Conservation (phyloP, 2,888 invertebrate genomes). For the Entomobrya multifasciata region DNA sequence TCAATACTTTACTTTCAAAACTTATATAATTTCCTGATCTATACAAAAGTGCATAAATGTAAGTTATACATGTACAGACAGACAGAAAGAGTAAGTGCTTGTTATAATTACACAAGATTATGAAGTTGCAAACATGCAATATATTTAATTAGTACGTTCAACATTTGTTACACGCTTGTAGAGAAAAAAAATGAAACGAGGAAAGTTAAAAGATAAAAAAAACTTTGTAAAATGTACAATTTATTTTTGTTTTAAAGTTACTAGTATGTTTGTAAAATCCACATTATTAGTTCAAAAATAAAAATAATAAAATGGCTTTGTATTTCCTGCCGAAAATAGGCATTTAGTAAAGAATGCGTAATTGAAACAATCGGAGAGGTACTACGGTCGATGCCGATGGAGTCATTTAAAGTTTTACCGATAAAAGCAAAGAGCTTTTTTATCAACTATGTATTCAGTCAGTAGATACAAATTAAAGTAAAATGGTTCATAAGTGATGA, state of each 20-base stretch:
- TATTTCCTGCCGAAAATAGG: slow-evolving; percentile 45
- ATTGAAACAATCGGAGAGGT: too few relatives aligned
- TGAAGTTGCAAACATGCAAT: slow-evolving; percentile 53
- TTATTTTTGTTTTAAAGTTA: not conserved
- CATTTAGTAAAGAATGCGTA: not conserved
- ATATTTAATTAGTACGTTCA: slow-evolving; percentile 61
- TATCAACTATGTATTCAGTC: too few relatives aligned
- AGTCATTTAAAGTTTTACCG: not conserved
- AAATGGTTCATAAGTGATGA: slow-evolving; percentile 3
- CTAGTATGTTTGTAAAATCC: slow-evolving; percentile 27
- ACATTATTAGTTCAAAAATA: not conserved
- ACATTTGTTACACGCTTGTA: too few relatives aligned
- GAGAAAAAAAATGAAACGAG: slow-evolving; percentile 2
- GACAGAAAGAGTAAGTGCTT: not conserved
- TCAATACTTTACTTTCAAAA: not conserved
- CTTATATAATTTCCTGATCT: not conserved
- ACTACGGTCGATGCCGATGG: not conserved
- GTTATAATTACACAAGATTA: slow-evolving; percentile 54
- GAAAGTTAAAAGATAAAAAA: not conserved
- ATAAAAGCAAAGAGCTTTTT: not conserved
- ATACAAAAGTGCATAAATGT: not conserved
- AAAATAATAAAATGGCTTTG: slow-evolving; percentile 19
- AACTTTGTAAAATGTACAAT: not conserved
- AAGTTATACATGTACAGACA: not conserved
- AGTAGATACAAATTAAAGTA: not conserved